phyloP scores from a whole-genome alignment of 2,113 vertebrate genomes.

The Dendropsophus ebraccatus region DNA sequence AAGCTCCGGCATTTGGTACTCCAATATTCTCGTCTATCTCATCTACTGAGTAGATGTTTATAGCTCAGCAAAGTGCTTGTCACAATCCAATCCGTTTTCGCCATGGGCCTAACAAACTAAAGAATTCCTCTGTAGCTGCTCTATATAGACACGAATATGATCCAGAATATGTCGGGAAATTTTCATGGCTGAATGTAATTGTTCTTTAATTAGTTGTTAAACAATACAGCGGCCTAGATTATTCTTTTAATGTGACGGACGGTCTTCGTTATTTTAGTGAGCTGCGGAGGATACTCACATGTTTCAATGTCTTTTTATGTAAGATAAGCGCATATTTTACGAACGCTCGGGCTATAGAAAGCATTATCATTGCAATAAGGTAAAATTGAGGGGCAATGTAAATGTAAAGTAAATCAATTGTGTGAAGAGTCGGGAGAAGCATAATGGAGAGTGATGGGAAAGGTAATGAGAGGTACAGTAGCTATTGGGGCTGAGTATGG shows the following conservation, averaged over 20 bases:
- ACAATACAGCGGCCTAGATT: not conserved
- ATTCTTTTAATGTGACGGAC: not conserved
- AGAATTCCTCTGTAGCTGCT: not conserved
- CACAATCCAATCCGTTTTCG: not conserved
- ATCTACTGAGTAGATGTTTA: too few relatives aligned
- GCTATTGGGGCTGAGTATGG: not conserved
- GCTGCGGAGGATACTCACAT: not conserved
- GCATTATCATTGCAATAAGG: not conserved
- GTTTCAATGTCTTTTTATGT: not conserved
- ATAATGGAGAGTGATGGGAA: constrained; percentile 2
- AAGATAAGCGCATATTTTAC: not conserved
- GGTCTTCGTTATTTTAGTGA: not conserved
- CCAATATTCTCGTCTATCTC: too few relatives aligned
- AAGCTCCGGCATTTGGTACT: too few relatives aligned
- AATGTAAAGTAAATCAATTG: not conserved
- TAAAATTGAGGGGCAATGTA: not conserved
- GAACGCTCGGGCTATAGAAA: too few relatives aligned
- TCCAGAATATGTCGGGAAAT: not conserved
- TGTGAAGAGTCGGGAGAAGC: not conserved
- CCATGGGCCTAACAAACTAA: not conserved
- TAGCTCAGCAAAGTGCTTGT: too few relatives aligned
- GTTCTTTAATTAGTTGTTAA: not conserved
- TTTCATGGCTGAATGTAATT: not conserved
- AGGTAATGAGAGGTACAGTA: not conserved
- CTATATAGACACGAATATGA: not conserved